Percentiles rank a stretch among this genome's conserved stretches.
phyloP scores from a whole-genome alignment of 1,140 invertebrate genomes.

The Melipona quadrifasciata region DNA sequence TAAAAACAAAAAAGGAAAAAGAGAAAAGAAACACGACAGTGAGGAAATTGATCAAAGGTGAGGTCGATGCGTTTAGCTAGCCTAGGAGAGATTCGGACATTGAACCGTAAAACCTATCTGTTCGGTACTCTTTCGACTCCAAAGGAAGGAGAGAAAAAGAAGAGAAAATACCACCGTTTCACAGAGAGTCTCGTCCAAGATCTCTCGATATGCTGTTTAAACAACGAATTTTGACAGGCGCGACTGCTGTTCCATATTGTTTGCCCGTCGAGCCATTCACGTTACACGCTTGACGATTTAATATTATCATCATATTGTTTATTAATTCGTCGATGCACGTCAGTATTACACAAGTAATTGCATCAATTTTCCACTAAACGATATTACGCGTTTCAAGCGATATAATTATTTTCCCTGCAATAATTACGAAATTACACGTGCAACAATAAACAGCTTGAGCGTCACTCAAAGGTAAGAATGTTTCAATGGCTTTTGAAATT shows the following conservation, averaged over 20 bases:
- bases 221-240: constrained; percentile 11
- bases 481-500: not conserved
- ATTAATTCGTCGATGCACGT: constrained; percentile 16
- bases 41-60: not conserved
- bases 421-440: not conserved
- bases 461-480: not conserved
- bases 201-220: constrained; percentile 6
- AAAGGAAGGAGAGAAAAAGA: not conserved
- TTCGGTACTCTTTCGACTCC: not conserved
- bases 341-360: constrained; percentile 20
- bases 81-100: not conserved
- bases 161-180: no score
- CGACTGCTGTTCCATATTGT: constrained; percentile 12
- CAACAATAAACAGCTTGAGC: not conserved
- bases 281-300: not conserved
- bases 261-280: not conserved
- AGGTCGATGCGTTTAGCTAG: not conserved
- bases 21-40: no score
- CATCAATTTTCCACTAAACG: constrained; percentile 15
- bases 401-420: constrained; percentile 21
- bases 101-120: not conserved
- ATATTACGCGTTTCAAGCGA: not conserved
- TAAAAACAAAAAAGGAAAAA: no score
- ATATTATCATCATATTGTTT: constrained; percentile 39
- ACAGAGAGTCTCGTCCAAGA: no score